Evolutionary conservation across 2,113 vertebrate species (phyloP).

Genomic region (Zeus faber): DNA sequence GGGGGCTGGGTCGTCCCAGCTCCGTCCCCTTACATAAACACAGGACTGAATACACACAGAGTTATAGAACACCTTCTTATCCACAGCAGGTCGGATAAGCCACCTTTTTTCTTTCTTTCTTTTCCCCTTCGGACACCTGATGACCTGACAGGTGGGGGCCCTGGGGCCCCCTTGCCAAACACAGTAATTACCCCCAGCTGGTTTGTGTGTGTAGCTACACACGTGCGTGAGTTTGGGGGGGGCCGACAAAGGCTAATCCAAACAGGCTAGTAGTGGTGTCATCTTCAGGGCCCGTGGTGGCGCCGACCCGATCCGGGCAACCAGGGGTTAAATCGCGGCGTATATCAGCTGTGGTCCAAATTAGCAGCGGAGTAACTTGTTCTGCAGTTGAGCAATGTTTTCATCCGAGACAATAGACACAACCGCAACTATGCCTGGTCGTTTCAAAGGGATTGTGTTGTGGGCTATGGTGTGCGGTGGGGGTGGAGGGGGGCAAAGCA

Average conservation of each 20-base stretch:
- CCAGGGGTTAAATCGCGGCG: constrained; percentile 21
- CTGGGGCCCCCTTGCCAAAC: constrained; percentile 7
- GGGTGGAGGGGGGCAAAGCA: constrained; percentile 15
- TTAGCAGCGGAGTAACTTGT: no score
- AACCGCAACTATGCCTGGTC: constrained; percentile 35
- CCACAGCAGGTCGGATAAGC: constrained; percentile 7
- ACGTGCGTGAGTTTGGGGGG: constrained; percentile 8
- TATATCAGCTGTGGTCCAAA: constrained; percentile 36
- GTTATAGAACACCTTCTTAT: no score
- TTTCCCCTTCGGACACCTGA: constrained; percentile 6
- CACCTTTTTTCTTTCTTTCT: constrained; percentile 24
- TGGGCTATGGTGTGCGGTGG: no score
- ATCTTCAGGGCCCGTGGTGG: constrained; percentile 40
- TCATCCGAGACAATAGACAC: constrained; percentile 49
- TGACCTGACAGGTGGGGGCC: constrained; percentile 10
- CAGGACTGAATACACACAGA: no score
- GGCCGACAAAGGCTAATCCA: constrained; percentile 22
- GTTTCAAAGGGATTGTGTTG: constrained; percentile 17
- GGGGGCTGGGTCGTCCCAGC: no score
- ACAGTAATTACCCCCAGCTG: constrained; percentile 47
- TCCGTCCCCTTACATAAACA: no score
- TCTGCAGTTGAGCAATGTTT: constrained; percentile 42
- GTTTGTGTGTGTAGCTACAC: constrained; percentile 1
- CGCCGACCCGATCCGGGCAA: constrained; percentile 8
- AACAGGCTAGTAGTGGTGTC: constrained; percentile 35